Evolutionary conservation across 2,888 invertebrate genomes (phyloP).

Genomic region (Asteroscopus sphinx): DNA sequence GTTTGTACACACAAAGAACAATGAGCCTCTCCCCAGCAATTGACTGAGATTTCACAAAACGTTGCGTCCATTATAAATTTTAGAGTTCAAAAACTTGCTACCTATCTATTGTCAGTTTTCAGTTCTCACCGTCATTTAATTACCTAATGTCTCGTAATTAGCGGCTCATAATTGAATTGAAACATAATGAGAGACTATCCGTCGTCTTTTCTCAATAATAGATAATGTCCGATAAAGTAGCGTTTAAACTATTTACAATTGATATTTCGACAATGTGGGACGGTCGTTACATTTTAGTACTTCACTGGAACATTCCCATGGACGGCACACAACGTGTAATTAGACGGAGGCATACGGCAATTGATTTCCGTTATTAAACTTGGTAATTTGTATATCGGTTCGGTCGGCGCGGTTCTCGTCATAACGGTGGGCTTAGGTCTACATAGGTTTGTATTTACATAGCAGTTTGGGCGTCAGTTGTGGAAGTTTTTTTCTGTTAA

Average conservation of each 20-base stretch:
- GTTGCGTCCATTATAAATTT: slow-evolving; percentile 67
- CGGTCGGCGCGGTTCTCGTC: slow-evolving; percentile 70
- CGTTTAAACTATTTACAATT: slow-evolving; percentile 67
- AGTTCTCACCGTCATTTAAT: slow-evolving; percentile 86
- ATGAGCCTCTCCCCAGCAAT: slow-evolving; percentile 63
- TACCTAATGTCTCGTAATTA: slow-evolving; percentile 84
- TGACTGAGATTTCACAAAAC: slow-evolving; percentile 67
- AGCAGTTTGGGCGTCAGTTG: slow-evolving; percentile 83
- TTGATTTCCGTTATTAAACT: slow-evolving; percentile 82
- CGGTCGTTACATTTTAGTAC: slow-evolving; percentile 47
- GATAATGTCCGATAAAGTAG: slow-evolving; percentile 72
- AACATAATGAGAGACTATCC: slow-evolving; percentile 80
- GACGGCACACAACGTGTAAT: slow-evolving; percentile 68
- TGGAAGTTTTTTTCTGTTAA: slow-evolving; percentile 84
- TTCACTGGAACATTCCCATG: slow-evolving; percentile 68
- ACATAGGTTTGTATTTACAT: slow-evolving; percentile 78
- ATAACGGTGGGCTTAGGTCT: slow-evolving; percentile 61
- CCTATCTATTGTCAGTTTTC: slow-evolving; percentile 82
- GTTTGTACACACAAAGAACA: slow-evolving; percentile 60
- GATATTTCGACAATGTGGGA: slow-evolving; percentile 65
- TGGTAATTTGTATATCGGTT: slow-evolving; percentile 74
- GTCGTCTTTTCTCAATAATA: slow-evolving; percentile 75
- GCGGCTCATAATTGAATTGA: slow-evolving; percentile 80
- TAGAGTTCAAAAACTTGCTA: slow-evolving; percentile 73
- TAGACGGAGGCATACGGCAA: slow-evolving; percentile 71